phyloP scores from a whole-genome alignment of 2,888 invertebrate species.

The Drosophila prostipennis region DNA sequence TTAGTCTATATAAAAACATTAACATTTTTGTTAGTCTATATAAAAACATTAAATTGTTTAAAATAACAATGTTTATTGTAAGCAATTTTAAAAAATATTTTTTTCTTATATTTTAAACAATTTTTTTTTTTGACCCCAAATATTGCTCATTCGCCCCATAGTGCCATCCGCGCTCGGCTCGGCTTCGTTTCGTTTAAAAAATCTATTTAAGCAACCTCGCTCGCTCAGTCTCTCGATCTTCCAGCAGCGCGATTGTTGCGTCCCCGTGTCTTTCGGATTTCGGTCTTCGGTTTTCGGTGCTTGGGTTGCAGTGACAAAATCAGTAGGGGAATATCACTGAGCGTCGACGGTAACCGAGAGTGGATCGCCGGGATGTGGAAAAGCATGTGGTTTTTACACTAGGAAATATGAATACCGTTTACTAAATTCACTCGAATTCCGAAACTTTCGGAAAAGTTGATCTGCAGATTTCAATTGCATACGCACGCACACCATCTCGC shows the following conservation, averaged over 20 bases:
- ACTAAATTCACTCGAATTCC: neutral
- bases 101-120: no score
- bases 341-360: constrained; percentile 6
- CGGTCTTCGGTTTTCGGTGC: neutral
- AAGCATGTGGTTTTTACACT: constrained; percentile 6
- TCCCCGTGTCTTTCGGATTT: constrained; percentile 3
- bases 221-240: constrained; percentile 5
- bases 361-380: neutral
- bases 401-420: neutral
- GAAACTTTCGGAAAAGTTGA: neutral
- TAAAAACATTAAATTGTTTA: no score
- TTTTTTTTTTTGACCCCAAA: no score
- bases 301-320: neutral
- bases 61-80: no score
- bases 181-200: constrained; percentile 1
- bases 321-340: neutral
- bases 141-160: neutral
- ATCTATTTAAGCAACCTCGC: constrained; percentile 9
- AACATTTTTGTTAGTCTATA: no score
- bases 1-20: no score
- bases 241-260: constrained; percentile 2
- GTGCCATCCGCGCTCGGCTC: neutral
- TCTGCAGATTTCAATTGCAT: constrained; percentile 19
- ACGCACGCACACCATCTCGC: constrained; percentile 10
- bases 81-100: no score